Percentiles rank a stretch among this genome's conserved stretches.
Conservation (phyloP, 2,888 invertebrate species). For the Elegia similella region DNA sequence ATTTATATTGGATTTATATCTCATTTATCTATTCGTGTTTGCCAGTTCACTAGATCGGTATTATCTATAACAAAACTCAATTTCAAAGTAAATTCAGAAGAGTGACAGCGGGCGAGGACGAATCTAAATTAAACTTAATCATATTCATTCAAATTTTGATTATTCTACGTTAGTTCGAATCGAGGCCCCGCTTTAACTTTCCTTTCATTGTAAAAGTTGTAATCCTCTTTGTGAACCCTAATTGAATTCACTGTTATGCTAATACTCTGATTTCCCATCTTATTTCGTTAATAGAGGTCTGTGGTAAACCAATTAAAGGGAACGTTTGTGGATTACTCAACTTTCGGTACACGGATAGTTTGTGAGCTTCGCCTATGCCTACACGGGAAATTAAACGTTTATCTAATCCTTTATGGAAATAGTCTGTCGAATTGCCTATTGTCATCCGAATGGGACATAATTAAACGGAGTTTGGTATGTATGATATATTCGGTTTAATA, state of each 20-base stretch:
- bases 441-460: constrained; percentile 34
- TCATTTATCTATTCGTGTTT: constrained; percentile 7
- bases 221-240: constrained; percentile 81
- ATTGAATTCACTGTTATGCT: constrained; percentile 82
- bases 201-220: constrained; percentile 80
- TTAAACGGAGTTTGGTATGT: constrained; percentile 29
- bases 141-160: constrained; percentile 74
- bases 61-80: constrained; percentile 6
- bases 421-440: constrained; percentile 36
- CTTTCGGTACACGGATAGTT: constrained; percentile 70
- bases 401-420: constrained; percentile 48
- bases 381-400: constrained; percentile 58
- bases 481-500: constrained; percentile 43
- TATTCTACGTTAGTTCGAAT: constrained; percentile 74
- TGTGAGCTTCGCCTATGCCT: constrained; percentile 53
- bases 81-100: constrained; percentile 22
- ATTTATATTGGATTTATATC: constrained; percentile 10
- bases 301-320: constrained; percentile 80
- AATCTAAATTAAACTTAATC: constrained; percentile 67
- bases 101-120: constrained; percentile 41
- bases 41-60: constrained; percentile 12
- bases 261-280: constrained; percentile 82
- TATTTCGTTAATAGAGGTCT: constrained; percentile 81
- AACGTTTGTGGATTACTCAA: constrained; percentile 76
- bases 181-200: constrained; percentile 71